These are phyloP conservation scores for Tuta absoluta DNA, from an alignment of 2,888 invertebrate species.

Conservation along the genomic window DNA sequence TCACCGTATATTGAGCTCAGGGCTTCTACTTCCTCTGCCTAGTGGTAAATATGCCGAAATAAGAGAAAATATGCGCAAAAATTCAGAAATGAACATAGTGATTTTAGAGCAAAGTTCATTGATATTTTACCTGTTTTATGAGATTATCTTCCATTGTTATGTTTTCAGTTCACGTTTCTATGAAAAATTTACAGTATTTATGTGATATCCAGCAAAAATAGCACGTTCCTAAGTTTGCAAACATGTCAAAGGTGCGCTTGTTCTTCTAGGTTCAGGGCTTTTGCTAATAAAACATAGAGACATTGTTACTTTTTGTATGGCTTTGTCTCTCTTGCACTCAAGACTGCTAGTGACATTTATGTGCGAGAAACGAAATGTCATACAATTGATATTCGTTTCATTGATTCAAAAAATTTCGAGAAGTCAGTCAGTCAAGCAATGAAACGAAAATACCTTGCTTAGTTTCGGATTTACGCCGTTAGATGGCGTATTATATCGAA, in stretches of 20 bases:
- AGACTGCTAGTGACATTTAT: not conserved
- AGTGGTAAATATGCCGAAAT: slow-evolving; percentile 16
- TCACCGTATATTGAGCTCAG: slow-evolving; percentile 86
- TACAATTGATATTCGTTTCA: not conserved
- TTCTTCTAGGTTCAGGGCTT: not conserved
- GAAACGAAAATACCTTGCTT: no score
- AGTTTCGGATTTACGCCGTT: not conserved
- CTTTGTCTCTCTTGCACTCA: not conserved
- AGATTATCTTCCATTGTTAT: slow-evolving; percentile 27
- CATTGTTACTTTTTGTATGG: not conserved
- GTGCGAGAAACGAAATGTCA: not conserved
- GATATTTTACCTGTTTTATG: slow-evolving; percentile 40
- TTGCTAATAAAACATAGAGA: not conserved
- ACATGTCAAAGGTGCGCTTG: slow-evolving; percentile 5
- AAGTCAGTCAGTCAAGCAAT: not conserved
- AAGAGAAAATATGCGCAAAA: not conserved
- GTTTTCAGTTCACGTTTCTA: not conserved
- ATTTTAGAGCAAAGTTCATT: not conserved
- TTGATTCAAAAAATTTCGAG: not conserved
- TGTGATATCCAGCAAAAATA: not conserved
- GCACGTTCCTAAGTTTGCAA: slow-evolving; percentile 7
- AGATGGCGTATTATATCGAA: not conserved
- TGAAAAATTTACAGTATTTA: not conserved
- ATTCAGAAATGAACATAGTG: not conserved
- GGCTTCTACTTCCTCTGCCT: slow-evolving; percentile 87